Conservation (phyloP, 2,113 vertebrate species). For the Aphelocoma coerulescens region DNA sequence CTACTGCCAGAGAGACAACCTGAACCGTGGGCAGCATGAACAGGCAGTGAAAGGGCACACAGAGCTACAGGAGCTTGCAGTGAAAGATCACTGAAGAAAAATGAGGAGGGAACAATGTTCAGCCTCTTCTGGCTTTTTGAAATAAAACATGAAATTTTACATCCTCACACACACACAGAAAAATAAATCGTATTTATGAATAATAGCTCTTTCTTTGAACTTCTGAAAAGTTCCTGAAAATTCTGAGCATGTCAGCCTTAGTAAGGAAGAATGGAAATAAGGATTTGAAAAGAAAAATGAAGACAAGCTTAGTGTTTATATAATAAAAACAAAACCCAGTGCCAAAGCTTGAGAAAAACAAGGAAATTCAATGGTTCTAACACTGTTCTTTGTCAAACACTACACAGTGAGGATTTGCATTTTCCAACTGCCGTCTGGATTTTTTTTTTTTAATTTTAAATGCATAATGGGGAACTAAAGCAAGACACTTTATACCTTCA, state of each 20-base stretch:
- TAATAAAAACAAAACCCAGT: neutral
- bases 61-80: neutral
- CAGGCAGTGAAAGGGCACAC: neutral
- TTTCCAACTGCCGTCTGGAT: neutral
- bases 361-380: neutral
- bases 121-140: neutral
- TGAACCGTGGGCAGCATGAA: accelerated
- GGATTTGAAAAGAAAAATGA: neutral
- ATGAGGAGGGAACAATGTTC: accelerated
- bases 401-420: neutral
- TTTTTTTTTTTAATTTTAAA: slow-evolving; percentile 1
- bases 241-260: neutral
- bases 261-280: neutral
- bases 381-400: neutral
- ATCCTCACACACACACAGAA: neutral
- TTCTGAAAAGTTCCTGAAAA: neutral
- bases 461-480: neutral
- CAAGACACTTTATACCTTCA: neutral
- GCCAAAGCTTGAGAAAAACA: neutral
- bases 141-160: neutral
- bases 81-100: neutral
- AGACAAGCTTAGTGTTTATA: neutral
- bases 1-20: neutral
- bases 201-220: neutral
- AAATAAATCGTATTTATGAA: neutral